Evolutionary conservation across 2,797 vertebrate genomes (phyloP), one percentile per base, ranked within the genome.

Genomic region (Microctenopoma lineatum): DNA sequence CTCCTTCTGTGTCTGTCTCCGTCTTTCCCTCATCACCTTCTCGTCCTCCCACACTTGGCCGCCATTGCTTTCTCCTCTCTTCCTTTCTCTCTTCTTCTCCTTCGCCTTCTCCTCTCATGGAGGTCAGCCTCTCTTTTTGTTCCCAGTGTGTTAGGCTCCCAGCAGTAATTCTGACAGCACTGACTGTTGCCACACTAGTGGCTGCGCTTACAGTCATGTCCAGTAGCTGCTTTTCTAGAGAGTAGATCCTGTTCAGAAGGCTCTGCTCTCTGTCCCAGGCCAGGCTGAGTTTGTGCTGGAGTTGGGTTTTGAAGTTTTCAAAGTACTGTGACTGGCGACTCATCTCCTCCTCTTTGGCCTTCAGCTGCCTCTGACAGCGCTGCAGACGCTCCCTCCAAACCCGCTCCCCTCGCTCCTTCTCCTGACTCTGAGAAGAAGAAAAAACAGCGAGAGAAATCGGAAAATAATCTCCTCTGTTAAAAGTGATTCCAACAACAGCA

Each of bases 281-380:
- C 66, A 89, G 44, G 34, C 70, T 75, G 66, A 92, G 89, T 81
- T 95, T 95, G 41, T 92, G 92, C 55, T 90, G 92, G 70, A 96
- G 94, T 39, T 92, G 92, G 64, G 75, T 66, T 83, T 95, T 94
- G 80, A 93, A 93, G 85, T 91, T 94, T 76, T 96, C 94, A 74
- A 96, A 95, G 87, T 96, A 95, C 36, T 81, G 87, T 3, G 90
- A 92, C 71, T 96, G 96, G 32, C 67, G 89, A 75, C 90, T 93
- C 86, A 95, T 90, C 75, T 94, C 96, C 41, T 93, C 90, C 42
- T 95, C 94, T 89, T 95, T 95, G 70, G 73, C 81, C 85, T 90
- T 93, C 83, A 96, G 86, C 80, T 92, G 93, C 75, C 91, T 84
- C 82, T 94, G 94, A 81, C 93, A 92, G 78, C 94, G 92, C 73